Conservation (phyloP, 2,113 vertebrate species). For the Junco hyemalis region DNA sequence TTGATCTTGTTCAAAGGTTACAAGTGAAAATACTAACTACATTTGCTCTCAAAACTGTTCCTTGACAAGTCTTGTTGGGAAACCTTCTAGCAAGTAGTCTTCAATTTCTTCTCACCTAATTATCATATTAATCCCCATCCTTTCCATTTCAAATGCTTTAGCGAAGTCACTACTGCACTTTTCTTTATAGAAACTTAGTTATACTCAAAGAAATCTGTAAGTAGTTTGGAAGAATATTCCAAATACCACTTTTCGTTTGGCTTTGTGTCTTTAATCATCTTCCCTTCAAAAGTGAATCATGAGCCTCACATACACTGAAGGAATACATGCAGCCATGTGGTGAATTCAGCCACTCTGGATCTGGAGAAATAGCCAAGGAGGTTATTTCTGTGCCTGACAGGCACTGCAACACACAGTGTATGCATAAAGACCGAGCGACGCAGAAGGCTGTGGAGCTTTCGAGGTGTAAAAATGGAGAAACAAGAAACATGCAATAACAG, state of each 20-base stretch:
- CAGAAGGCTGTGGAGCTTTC: background rate
- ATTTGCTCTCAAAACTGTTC: background rate
- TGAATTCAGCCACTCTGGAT: background rate
- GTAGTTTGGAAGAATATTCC: background rate
- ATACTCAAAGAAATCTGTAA: background rate
- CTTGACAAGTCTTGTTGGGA: background rate
- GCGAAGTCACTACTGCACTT: background rate
- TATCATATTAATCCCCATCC: background rate
- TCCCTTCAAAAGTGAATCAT: background rate
- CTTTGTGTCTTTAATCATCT: background rate
- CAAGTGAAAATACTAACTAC: background rate
- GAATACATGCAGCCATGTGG: background rate
- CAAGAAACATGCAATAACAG: background rate
- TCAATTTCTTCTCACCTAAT: background rate
- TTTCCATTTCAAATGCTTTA: background rate
- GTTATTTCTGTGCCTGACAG: accelerated
- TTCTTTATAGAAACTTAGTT: background rate
- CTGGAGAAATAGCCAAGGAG: background rate
- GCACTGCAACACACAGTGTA: background rate
- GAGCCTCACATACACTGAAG: background rate
- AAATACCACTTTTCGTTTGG: background rate
- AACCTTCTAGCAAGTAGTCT: background rate
- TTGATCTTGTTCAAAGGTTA: background rate
- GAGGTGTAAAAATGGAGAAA: background rate
- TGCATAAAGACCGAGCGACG: accelerated